Conservation (phyloP, 2,113 vertebrate genomes). For the Taurulus bubalis region DNA sequence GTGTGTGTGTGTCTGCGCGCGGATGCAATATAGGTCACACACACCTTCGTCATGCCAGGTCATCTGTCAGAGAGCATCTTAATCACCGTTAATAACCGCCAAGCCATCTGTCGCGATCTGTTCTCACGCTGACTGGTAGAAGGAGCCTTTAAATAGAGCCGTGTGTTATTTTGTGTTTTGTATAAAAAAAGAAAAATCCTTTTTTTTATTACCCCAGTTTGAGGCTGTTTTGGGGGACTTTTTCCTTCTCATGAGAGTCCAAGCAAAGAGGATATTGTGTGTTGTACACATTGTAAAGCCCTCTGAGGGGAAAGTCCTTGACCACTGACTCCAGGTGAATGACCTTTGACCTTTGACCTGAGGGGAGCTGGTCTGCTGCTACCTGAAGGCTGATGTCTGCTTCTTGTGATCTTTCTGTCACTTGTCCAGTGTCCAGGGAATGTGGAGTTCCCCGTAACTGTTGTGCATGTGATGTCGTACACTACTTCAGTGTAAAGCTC, state of each 20-base stretch:
- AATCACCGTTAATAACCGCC: conserved; percentile 16
- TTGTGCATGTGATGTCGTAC: neutral
- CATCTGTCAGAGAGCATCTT: conserved; percentile 39
- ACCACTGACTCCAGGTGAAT: neutral
- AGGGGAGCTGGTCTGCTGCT: neutral
- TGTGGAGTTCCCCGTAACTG: neutral
- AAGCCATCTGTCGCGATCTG: conserved; percentile 31
- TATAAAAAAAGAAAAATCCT: neutral
- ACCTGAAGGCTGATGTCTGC: neutral
- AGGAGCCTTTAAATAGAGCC: neutral
- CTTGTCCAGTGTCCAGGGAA: neutral
- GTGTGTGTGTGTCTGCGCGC: neutral
- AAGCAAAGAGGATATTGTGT: neutral
- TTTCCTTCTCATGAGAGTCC: neutral
- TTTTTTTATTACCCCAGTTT: neutral
- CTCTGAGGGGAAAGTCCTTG: neutral
- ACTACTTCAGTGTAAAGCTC: neutral
- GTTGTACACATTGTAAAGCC: neutral
- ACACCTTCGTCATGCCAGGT: conserved; percentile 30
- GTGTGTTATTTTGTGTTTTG: neutral
- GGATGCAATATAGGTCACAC: conserved; percentile 12
- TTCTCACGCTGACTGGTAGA: neutral
- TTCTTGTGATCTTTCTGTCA: neutral
- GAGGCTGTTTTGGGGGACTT: neutral
- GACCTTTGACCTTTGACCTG: neutral